phyloP scores from a whole-genome alignment of 2,888 invertebrate genomes.

The Cactoblastis cactorum region DNA sequence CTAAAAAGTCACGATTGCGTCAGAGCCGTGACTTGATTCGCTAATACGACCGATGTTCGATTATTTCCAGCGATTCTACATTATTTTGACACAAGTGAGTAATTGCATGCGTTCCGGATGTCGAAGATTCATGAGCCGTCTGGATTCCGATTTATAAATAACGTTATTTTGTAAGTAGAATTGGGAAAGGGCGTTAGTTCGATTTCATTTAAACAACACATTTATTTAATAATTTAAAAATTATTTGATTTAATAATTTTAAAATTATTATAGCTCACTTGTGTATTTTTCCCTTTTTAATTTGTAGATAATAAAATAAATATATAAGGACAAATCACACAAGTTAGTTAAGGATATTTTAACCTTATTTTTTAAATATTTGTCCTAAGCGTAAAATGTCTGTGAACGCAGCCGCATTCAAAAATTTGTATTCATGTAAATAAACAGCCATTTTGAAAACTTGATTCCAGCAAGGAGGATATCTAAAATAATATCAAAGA shows the following conservation, averaged over 20 bases:
- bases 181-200: slow-evolving; percentile 6
- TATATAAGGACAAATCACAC: no score
- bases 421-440: not conserved
- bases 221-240: not conserved
- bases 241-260: no score
- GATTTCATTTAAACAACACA: slow-evolving; percentile 1
- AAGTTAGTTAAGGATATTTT: no score
- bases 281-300: no score
- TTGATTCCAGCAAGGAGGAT: not conserved
- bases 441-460: not conserved
- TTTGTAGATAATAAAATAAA: no score
- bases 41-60: slow-evolving; percentile 41
- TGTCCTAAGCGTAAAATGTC: no score
- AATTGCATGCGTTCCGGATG: slow-evolving; percentile 65
- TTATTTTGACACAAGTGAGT: slow-evolving; percentile 71
- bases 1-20: no score
- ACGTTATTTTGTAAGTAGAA: slow-evolving; percentile 42
- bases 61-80: slow-evolving; percentile 55
- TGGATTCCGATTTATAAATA: slow-evolving; percentile 45
- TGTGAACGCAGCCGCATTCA: no score
- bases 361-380: no score
- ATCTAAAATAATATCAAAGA: slow-evolving; percentile 37
- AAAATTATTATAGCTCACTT: no score
- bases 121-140: slow-evolving; percentile 57
- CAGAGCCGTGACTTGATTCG: slow-evolving; percentile 20